phyloP scores from a whole-genome alignment of 1,140 invertebrate species.

The Hirudo medicinalis region DNA sequence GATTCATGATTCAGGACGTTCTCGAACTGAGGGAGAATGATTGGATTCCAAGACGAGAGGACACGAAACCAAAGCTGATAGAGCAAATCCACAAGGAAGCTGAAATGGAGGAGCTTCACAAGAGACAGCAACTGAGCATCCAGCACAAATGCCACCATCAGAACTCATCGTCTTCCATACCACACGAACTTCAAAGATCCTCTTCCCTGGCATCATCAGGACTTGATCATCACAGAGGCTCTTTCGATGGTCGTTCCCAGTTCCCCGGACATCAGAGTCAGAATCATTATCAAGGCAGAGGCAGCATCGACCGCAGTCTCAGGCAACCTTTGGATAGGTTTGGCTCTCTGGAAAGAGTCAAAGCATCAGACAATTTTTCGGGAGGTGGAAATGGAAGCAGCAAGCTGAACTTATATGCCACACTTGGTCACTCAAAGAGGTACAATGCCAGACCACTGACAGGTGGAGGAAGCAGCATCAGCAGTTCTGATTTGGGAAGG shows the following conservation, averaged over 20 bases:
- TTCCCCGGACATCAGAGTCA: background rate
- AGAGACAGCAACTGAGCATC: constrained; percentile 24
- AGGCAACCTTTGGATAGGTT: background rate
- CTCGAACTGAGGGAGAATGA: constrained; percentile 67
- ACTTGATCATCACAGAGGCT: background rate
- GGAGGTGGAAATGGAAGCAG: background rate
- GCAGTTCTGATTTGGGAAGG: background rate
- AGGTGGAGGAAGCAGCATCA: background rate
- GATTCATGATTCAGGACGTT: constrained; percentile 88
- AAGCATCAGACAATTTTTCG: background rate
- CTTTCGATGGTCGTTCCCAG: background rate
- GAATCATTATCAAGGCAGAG: background rate
- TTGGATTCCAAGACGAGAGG: constrained; percentile 73
- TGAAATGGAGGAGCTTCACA: constrained; percentile 49
- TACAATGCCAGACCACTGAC: background rate
- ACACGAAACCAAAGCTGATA: constrained; percentile 80
- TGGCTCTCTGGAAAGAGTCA: constrained; percentile 11
- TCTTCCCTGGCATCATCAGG: background rate
- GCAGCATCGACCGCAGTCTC: background rate
- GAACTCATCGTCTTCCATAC: background rate
- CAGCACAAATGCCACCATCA: constrained; percentile 3
- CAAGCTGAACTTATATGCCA: background rate
- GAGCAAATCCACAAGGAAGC: constrained; percentile 80
- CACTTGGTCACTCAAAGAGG: background rate
- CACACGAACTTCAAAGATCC: background rate